These are phyloP conservation scores for Mythimna loreyi DNA, from an alignment of 2,888 invertebrate genomes.

Conservation along the genomic window DNA sequence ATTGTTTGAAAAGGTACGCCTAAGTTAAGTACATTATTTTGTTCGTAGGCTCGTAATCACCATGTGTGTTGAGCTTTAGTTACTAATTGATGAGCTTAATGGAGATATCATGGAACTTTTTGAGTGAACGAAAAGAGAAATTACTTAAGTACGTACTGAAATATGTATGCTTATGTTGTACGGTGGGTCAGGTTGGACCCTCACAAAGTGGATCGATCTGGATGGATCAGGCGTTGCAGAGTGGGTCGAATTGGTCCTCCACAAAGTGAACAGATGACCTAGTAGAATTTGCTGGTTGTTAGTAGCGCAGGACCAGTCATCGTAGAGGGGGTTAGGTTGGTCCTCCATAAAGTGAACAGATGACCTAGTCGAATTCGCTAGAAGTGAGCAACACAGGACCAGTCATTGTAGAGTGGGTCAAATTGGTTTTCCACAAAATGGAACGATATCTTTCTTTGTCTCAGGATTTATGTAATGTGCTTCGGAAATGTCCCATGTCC, in stretches of 20 bases:
- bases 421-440: background rate
- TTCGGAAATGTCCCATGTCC: too few species aligned
- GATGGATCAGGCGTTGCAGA: too few species aligned
- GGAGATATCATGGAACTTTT: conserved; percentile 17
- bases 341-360: background rate
- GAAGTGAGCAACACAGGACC: background rate
- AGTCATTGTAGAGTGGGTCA: background rate
- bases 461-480: background rate
- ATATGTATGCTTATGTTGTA: background rate
- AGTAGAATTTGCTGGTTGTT: too few species aligned
- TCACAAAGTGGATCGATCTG: too few species aligned
- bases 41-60: conserved; percentile 59
- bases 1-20: conserved; percentile 67
- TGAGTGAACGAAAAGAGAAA: background rate
- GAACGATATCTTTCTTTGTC: too few species aligned
- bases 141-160: background rate
- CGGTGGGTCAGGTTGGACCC: background rate
- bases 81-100: conserved; percentile 65
- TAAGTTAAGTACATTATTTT: conserved; percentile 68
- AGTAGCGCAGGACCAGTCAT: too few species aligned
- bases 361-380: background rate
- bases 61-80: conserved; percentile 44
- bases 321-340: too few species aligned
- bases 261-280: too few species aligned
- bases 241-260: too few species aligned